phyloP scores from a whole-genome alignment of 1,140 invertebrate genomes.

The Lutraria rhynchaena region DNA sequence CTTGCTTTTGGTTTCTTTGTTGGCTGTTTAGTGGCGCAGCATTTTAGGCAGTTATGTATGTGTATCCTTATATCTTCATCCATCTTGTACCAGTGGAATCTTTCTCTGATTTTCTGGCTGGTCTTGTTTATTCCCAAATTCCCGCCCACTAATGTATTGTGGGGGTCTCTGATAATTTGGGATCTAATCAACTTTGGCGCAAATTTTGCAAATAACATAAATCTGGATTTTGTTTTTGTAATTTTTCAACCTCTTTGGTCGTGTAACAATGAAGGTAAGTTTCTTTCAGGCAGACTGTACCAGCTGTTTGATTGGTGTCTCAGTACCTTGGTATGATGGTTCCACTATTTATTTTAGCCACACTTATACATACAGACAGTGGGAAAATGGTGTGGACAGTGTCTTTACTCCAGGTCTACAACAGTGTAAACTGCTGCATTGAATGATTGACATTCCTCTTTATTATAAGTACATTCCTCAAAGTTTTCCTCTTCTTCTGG shows the following conservation, averaged over 20 bases:
- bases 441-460: slow-evolving; percentile 18
- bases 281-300: not conserved
- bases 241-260: not conserved
- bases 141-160: not conserved
- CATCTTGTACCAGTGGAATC: not conserved
- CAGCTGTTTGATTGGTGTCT: too few relatives aligned
- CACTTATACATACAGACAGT: not conserved
- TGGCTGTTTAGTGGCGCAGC: not conserved
- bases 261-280: not conserved
- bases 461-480: slow-evolving; percentile 29
- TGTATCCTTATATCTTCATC: not conserved
- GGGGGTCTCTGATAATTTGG: not conserved
- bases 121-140: not conserved
- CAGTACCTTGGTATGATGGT: too few relatives aligned
- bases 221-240: slow-evolving; percentile 26
- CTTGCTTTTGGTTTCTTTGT: not conserved
- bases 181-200: not conserved
- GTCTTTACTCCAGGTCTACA: not conserved
- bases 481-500: slow-evolving; percentile 5
- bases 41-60: not conserved
- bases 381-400: not conserved
- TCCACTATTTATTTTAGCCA: not conserved
- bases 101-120: not conserved
- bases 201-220: slow-evolving; percentile 15
- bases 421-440: slow-evolving; percentile 20